Evolutionary conservation across 2,888 invertebrate species (phyloP).

Genomic region (Stenichneumon culpator): DNA sequence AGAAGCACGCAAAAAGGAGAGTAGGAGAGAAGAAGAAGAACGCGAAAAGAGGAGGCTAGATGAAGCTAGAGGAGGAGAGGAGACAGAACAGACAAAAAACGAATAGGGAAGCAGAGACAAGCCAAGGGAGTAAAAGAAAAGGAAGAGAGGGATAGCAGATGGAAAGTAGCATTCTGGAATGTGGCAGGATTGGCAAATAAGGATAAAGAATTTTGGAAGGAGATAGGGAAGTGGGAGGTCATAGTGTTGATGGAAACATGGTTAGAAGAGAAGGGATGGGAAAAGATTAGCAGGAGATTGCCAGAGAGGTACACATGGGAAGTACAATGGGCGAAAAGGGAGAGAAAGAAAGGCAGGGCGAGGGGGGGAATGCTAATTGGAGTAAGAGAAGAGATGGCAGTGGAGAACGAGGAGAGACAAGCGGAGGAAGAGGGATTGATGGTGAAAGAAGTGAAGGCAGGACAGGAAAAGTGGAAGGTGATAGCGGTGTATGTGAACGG

Average conservation of each 20-base stretch:
- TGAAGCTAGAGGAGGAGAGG: background rate
- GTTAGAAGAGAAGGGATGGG: conserved; percentile 67
- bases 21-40: background rate
- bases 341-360: too few species aligned
- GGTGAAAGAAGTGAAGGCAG: conserved; percentile 9
- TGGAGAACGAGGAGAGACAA: background rate
- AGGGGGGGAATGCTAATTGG: conserved; percentile 60
- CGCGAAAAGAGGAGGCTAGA: background rate
- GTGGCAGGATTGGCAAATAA: conserved; percentile 66
- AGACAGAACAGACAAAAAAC: background rate
- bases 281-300: conserved; percentile 28
- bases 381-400: conserved; percentile 41
- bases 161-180: conserved; percentile 64
- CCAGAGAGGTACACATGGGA: conserved; percentile 60
- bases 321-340: conserved; percentile 23
- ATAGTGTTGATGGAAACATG: conserved; percentile 67
- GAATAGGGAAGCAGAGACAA: background rate
- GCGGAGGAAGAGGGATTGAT: conserved; percentile 3
- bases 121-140: background rate
- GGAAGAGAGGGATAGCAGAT: conserved; percentile 12
- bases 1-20: background rate
- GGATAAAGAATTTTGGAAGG: conserved; percentile 65
- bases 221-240: conserved; percentile 56
- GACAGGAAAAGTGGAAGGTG: conserved; percentile 26
- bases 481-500: conserved; percentile 43